phyloP scores from a whole-genome alignment of 2,113 vertebrate genomes.

The Cricetomys ansorgei region DNA sequence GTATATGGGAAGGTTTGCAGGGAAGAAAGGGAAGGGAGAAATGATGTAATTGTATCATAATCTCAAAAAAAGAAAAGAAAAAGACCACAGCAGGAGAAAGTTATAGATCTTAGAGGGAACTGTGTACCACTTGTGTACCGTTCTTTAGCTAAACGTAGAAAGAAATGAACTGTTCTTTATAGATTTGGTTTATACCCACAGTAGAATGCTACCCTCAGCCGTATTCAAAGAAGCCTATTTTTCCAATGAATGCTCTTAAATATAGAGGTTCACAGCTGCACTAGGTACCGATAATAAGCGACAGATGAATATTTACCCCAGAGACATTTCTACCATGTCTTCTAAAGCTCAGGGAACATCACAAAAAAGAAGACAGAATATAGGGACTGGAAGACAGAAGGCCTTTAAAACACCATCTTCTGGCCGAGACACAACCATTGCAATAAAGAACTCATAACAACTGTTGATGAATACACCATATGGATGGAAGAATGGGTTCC shows the following conservation, averaged over 20 bases:
- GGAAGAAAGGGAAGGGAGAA: background rate
- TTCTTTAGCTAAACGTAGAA: background rate
- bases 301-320: background rate
- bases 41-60: background rate
- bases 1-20: background rate
- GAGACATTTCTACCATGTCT: background rate
- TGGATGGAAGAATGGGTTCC: background rate
- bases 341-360: background rate
- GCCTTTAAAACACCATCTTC: background rate
- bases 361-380: background rate
- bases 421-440: background rate
- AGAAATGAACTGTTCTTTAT: background rate
- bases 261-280: background rate
- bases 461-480: no score
- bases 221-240: background rate
- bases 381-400: background rate
- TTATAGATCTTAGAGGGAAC: background rate
- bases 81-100: background rate
- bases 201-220: background rate
- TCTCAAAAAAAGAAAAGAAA: background rate
- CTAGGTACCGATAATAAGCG: background rate
- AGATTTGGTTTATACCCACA: background rate
- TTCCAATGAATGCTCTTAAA: background rate
- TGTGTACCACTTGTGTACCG: no score
- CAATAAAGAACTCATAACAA: background rate